Conservation (phyloP, 2,797 vertebrate species). For the Eidolon dupreanum region DNA sequence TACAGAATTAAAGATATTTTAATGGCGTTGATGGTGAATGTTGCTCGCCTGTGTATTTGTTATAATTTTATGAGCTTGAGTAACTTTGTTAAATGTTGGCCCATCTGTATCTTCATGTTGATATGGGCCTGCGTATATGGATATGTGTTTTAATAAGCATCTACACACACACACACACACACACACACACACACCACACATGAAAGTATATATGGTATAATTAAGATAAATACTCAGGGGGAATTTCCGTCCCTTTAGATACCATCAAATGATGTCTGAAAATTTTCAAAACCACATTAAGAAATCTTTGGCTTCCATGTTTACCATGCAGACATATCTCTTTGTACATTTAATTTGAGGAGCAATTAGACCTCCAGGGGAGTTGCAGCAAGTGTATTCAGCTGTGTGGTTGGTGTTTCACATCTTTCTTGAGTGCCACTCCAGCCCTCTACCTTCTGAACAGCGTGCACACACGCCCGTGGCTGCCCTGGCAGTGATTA, state of each 20-base stretch:
- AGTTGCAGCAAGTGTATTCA: background rate
- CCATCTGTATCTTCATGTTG: background rate
- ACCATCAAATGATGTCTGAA: background rate
- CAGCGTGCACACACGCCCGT: rapidly evolving
- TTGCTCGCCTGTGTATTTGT: background rate
- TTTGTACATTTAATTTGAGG: background rate
- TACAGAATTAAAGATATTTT: background rate
- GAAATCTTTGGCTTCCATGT: background rate
- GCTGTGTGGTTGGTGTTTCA: background rate
- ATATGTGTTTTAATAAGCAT: background rate
- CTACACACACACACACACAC: background rate
- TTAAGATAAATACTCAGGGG: background rate
- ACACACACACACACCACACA: background rate
- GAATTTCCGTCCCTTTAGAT: background rate
- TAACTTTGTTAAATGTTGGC: background rate
- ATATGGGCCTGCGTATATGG: too few species aligned
- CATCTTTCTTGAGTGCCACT: background rate
- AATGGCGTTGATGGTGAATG: background rate
- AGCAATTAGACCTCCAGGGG: background rate
- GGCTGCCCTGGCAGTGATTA: background rate
- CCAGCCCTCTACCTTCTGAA: background rate
- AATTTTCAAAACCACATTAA: background rate
- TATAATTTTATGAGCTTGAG: background rate
- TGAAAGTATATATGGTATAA: background rate
- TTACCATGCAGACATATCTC: background rate